phyloP scores from a whole-genome alignment of 2,113 vertebrate genomes.

The Ptyas mucosa region DNA sequence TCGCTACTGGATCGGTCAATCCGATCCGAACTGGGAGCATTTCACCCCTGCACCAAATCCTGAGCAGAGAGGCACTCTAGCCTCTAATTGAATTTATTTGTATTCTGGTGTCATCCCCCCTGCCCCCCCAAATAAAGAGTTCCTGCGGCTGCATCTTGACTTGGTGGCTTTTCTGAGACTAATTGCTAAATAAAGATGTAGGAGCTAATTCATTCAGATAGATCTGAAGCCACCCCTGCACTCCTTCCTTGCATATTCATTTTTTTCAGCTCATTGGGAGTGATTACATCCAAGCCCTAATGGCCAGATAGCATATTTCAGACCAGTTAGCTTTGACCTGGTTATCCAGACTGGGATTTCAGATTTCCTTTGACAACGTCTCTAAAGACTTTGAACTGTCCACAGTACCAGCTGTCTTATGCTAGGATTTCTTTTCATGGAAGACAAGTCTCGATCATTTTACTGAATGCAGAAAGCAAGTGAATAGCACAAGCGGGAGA shows the following conservation, averaged over 20 bases:
- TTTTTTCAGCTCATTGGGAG: background rate
- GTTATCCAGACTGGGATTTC: background rate
- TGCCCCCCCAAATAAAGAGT: too few relatives aligned
- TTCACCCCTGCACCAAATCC: background rate
- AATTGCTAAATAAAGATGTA: background rate
- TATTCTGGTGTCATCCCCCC: background rate
- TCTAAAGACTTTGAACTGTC: background rate
- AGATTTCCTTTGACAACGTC: background rate
- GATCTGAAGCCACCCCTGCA: background rate
- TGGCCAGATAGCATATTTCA: background rate
- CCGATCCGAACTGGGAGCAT: too few relatives aligned
- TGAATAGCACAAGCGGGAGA: background rate
- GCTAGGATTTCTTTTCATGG: background rate
- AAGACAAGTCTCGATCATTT: background rate
- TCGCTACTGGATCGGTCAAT: too few relatives aligned
- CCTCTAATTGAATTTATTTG: background rate
- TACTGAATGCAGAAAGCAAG: background rate
- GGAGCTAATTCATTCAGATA: background rate
- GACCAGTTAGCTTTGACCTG: background rate
- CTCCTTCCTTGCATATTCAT: background rate
- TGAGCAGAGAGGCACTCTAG: background rate
- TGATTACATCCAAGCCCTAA: background rate
- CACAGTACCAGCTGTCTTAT: background rate
- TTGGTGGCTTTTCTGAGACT: background rate
- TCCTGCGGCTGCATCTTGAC: background rate